phyloP scores from a whole-genome alignment of 2,797 vertebrate species.

The Platyrinchus mystaceus region DNA sequence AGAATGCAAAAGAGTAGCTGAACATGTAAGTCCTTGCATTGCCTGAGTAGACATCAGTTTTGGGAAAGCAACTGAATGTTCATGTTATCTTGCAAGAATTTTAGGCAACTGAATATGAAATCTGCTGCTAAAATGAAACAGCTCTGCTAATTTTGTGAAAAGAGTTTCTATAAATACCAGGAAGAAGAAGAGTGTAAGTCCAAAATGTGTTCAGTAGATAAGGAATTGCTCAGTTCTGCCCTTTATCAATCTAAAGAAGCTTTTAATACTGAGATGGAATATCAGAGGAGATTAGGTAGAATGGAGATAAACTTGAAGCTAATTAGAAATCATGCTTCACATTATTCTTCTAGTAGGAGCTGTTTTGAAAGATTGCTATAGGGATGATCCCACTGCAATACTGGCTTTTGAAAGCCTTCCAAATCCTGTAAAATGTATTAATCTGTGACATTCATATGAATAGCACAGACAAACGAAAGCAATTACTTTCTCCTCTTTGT shows the following conservation, averaged over 20 bases:
- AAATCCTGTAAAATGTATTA: conserved; percentile 52
- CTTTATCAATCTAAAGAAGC: conserved; percentile 6
- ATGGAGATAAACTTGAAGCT: conserved; percentile 9
- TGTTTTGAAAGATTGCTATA: conserved; percentile 50
- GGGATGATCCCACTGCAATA: conserved; percentile 33
- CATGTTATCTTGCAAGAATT: not conserved
- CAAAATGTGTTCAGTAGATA: not conserved
- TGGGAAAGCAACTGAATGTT: not conserved
- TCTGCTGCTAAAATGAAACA: conserved; percentile 14
- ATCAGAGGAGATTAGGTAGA: conserved; percentile 17
- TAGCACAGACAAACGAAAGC: not conserved
- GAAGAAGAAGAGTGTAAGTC: not conserved
- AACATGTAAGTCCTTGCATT: not conserved
- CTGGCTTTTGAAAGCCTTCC: conserved; percentile 54
- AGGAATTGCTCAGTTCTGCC: conserved; percentile 1
- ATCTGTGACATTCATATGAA: conserved; percentile 20
- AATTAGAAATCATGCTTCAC: conserved; percentile 17
- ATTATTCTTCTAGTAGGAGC: conserved; percentile 18
- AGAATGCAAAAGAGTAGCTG: not conserved
- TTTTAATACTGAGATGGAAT: conserved; percentile 6
- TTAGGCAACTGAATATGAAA: conserved; percentile 23
- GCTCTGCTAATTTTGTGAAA: conserved; percentile 24
- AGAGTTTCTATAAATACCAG: conserved; percentile 23
- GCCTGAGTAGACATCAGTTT: not conserved
- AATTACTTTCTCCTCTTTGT: conserved; percentile 36